These are phyloP conservation scores for Acanthochromis polyacanthus DNA, from an alignment of 2,113 vertebrate genomes.

Conservation along the genomic window DNA sequence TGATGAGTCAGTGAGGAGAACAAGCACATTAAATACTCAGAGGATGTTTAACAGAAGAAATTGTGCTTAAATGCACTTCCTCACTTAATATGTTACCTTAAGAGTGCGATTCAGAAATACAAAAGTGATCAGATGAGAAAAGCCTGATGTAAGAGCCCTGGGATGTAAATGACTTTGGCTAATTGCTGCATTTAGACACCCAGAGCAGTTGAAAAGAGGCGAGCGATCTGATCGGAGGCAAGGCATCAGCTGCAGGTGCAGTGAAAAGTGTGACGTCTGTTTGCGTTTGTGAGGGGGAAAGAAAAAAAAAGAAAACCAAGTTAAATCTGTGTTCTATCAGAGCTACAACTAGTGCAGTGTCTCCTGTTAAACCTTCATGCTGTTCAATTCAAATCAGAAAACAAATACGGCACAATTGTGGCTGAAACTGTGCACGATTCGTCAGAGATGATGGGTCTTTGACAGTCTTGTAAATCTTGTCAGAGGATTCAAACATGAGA, in stretches of 20 bases:
- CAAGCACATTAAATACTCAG: slow-evolving; percentile 25
- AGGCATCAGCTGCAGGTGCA: slow-evolving; percentile 72
- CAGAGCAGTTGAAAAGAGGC: slow-evolving; percentile 47
- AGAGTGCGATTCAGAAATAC: slow-evolving; percentile 68
- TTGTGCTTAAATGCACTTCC: slow-evolving; percentile 36
- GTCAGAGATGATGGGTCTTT: neutral
- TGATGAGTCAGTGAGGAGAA: neutral
- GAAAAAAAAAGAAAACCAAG: slow-evolving; percentile 10
- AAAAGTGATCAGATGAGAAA: slow-evolving; percentile 75
- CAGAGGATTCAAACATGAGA: slow-evolving; percentile 51
- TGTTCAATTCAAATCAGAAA: slow-evolving; percentile 9
- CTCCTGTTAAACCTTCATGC: neutral
- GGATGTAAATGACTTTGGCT: slow-evolving; percentile 76
- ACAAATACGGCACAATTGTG: neutral
- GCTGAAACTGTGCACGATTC: slow-evolving; percentile 29
- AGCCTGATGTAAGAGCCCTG: slow-evolving; percentile 63
- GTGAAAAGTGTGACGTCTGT: slow-evolving; percentile 19
- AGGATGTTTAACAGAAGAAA: slow-evolving; percentile 24
- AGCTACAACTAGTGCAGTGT: neutral
- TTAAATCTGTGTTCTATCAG: neutral
- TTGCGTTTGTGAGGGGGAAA: slow-evolving; percentile 10
- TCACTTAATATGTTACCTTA: slow-evolving; percentile 50
- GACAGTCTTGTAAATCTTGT: slow-evolving; percentile 9
- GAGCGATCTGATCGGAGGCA: slow-evolving; percentile 46
- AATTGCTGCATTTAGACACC: slow-evolving; percentile 79